phyloP scores from a whole-genome alignment of 2,113 vertebrate species.

The Pagrus major region DNA sequence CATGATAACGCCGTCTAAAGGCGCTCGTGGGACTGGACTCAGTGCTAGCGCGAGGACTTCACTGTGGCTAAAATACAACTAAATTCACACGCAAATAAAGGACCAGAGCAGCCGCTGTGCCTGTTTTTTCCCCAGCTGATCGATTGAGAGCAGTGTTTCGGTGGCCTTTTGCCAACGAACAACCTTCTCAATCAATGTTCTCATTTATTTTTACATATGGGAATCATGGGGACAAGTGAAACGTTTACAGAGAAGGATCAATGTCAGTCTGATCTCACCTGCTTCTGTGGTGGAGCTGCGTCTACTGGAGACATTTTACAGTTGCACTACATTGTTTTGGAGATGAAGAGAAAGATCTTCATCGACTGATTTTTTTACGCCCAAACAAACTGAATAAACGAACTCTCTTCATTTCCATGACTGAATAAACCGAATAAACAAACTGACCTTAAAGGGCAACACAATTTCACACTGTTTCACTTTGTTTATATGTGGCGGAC shows the following conservation, averaged over 20 bases:
- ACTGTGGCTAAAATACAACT: conserved; percentile 15
- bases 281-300: conserved; percentile 19
- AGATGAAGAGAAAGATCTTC: too few relatives aligned
- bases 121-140: conserved; percentile 35
- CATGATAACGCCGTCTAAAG: conserved; percentile 51
- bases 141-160: conserved; percentile 46
- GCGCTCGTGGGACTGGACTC: conserved; percentile 42
- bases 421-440: too few relatives aligned
- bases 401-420: too few relatives aligned
- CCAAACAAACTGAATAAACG: too few relatives aligned
- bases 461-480: too few relatives aligned
- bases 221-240: conserved; percentile 51
- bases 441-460: too few relatives aligned
- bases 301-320: not conserved
- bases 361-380: too few relatives aligned
- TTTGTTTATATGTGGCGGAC: too few relatives aligned
- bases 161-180: conserved; percentile 51
- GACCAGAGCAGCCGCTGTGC: conserved; percentile 16
- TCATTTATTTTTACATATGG: conserved; percentile 68
- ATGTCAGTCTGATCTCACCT: conserved; percentile 36
- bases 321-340: too few relatives aligned
- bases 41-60: not conserved
- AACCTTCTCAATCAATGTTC: conserved; percentile 62
- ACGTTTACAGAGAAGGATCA: conserved; percentile 51
- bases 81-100: conserved; percentile 19